Conservation (phyloP, 2,888 invertebrate genomes). For the Gryllus longicercus region DNA sequence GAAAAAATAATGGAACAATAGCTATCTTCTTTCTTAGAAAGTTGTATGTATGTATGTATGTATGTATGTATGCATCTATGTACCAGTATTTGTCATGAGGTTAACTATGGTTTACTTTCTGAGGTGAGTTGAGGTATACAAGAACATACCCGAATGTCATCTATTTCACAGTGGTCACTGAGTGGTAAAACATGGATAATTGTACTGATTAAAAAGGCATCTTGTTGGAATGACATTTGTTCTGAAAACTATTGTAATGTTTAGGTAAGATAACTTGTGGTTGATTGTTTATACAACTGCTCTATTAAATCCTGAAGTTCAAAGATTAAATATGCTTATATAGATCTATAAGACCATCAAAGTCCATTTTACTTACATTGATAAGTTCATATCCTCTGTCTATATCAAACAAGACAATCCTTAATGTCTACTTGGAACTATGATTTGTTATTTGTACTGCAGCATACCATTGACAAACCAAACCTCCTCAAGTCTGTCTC, state of each 20-base stretch:
- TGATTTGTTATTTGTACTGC: conserved; percentile 11
- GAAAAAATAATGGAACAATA: conserved; percentile 24
- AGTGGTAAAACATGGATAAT: conserved; percentile 27
- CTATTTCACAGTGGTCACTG: conserved; percentile 29
- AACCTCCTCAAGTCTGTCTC: conserved; percentile 9
- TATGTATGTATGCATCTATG: conserved; percentile 18
- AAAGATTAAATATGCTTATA: neutral
- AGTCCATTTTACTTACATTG: neutral
- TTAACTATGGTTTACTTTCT: conserved; percentile 30
- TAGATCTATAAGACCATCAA: neutral
- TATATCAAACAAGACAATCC: conserved; percentile 10
- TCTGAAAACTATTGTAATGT: neutral
- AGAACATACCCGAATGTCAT: conserved; percentile 25
- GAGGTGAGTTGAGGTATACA: conserved; percentile 33
- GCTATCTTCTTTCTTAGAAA: conserved; percentile 26
- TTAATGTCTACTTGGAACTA: conserved; percentile 17
- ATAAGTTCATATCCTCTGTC: neutral
- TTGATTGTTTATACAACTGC: conserved; percentile 2
- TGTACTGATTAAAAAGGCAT: conserved; percentile 33
- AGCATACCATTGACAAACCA: neutral
- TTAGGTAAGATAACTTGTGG: neutral
- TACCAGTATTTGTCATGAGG: conserved; percentile 32
- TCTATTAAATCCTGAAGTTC: neutral
- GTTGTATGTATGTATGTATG: conserved; percentile 17
- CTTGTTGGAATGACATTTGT: conserved; percentile 28